Evolutionary conservation across 1,140 invertebrate genomes (phyloP).

Genomic region (Ceratoteleas bidentatus): DNA sequence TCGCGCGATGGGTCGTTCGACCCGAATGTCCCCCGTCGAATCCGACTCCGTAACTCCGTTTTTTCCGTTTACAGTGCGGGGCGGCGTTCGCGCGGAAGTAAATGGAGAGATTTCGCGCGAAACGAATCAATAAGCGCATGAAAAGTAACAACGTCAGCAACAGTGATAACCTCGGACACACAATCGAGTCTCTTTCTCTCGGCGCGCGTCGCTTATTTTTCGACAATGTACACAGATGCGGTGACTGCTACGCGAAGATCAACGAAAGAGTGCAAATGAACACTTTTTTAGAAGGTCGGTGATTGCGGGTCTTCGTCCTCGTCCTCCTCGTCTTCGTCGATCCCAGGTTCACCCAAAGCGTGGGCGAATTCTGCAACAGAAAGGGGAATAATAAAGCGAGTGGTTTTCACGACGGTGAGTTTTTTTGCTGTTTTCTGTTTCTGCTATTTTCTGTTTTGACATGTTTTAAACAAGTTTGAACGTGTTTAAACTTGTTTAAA

Average conservation of each 20-base stretch:
- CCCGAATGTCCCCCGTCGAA: too few species aligned
- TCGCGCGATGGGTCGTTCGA: too few species aligned
- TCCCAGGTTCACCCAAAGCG: slow-evolving; percentile 89
- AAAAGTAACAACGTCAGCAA: slow-evolving; percentile 1
- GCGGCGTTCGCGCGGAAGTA: not conserved
- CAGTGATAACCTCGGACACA: slow-evolving; percentile 23
- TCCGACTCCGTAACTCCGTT: too few species aligned
- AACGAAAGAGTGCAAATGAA: slow-evolving; percentile 51
- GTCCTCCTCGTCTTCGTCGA: slow-evolving; percentile 88
- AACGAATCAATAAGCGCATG: slow-evolving; percentile 2
- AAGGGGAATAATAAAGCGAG: too few species aligned
- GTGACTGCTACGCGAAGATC: slow-evolving; percentile 37
- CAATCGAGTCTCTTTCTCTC: slow-evolving; percentile 52
- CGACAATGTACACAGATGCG: slow-evolving; percentile 30
- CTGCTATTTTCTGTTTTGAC: too few species aligned
- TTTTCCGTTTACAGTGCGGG: too few species aligned
- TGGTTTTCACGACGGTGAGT: too few species aligned
- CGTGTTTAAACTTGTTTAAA: too few species aligned
- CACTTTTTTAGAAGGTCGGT: slow-evolving; percentile 71
- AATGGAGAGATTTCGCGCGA: slow-evolving; percentile 18
- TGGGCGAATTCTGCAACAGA: slow-evolving; percentile 89
- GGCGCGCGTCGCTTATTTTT: slow-evolving; percentile 19
- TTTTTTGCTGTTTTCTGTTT: too few species aligned
- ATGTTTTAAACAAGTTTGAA: too few species aligned
- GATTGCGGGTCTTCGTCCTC: slow-evolving; percentile 86